Percentiles rank a stretch among this genome's conserved stretches.
phyloP scores from a whole-genome alignment of 2,113 vertebrate species.

The Campylorhamphus procurvoides region DNA sequence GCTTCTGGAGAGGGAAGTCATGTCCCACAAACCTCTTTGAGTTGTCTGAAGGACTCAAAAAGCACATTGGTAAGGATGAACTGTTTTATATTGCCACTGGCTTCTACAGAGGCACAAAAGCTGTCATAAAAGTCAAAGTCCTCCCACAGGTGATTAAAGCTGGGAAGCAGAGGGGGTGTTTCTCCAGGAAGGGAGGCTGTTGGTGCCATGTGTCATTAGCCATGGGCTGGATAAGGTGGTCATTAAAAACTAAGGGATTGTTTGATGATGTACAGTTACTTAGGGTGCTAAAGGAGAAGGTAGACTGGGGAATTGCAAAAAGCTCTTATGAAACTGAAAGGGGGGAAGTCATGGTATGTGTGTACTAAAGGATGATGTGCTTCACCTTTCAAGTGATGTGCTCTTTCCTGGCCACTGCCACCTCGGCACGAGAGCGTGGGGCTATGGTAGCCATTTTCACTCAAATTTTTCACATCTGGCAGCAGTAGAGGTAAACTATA shows the following conservation, averaged over 20 bases:
- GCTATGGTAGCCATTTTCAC: not conserved
- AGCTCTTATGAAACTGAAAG: not conserved
- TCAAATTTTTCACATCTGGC: not conserved
- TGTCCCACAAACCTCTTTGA: not conserved
- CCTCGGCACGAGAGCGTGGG: not conserved
- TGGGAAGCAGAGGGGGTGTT: not conserved
- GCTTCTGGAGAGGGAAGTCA: not conserved
- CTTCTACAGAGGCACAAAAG: not conserved
- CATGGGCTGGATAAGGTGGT: not conserved
- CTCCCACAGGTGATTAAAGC: not conserved
- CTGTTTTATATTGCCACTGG: not conserved
- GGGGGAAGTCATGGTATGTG: not conserved
- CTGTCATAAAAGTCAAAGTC: not conserved
- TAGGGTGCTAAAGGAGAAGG: not conserved
- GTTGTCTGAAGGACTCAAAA: not conserved
- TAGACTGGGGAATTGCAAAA: not conserved
- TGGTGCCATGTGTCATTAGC: not conserved
- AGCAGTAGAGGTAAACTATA: not conserved
- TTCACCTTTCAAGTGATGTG: rapidly evolving
- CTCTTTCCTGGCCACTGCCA: not conserved
- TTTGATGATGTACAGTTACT: not conserved
- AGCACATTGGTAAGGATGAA: not conserved
- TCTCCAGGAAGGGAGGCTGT: not conserved
- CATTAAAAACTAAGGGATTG: not conserved
- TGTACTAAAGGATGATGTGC: not conserved